phyloP scores from a whole-genome alignment of 1,140 invertebrate species.

The Drosophila grimshawi region DNA sequence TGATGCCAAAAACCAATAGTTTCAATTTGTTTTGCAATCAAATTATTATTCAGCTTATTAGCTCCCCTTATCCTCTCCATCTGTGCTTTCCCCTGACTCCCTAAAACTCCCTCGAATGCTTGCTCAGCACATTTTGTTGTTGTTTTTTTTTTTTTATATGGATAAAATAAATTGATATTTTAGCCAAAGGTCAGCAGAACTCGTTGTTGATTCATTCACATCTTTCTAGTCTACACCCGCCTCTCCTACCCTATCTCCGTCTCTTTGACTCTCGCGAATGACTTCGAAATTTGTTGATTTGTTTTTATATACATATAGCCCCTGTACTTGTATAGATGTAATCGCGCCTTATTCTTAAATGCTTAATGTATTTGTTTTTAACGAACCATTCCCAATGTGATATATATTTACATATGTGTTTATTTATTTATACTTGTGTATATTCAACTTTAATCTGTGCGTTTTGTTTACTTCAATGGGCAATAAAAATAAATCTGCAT shows the following conservation, averaged over 20 bases:
- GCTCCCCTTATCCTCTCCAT: background rate
- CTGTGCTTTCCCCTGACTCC: background rate
- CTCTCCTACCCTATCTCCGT: background rate
- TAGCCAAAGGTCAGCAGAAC: conserved; percentile 51
- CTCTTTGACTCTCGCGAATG: background rate
- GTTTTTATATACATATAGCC: conserved; percentile 17
- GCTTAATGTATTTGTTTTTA: conserved; percentile 58
- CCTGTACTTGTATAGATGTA: conserved; percentile 52
- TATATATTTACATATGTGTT: conserved; percentile 2
- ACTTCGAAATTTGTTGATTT: conserved; percentile 18
- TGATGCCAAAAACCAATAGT: conserved; percentile 26
- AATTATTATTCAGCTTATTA: conserved; percentile 18
- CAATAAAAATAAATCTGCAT: conserved; percentile 14
- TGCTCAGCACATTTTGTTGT: conserved; percentile 6
- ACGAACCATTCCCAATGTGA: conserved; percentile 53
- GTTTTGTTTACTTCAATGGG: conserved; percentile 2
- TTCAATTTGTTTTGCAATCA: conserved; percentile 40
- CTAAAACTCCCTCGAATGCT: background rate
- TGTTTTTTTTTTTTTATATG: conserved; percentile 12
- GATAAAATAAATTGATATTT: conserved; percentile 49
- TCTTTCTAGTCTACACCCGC: conserved; percentile 6
- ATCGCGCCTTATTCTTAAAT: conserved; percentile 42
- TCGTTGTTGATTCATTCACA: conserved; percentile 52
- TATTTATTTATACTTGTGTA: conserved; percentile 4
- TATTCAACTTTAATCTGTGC: conserved; percentile 18